Evolutionary conservation across 2,797 vertebrate species (phyloP).

Genomic region (Esox masquinongy): DNA sequence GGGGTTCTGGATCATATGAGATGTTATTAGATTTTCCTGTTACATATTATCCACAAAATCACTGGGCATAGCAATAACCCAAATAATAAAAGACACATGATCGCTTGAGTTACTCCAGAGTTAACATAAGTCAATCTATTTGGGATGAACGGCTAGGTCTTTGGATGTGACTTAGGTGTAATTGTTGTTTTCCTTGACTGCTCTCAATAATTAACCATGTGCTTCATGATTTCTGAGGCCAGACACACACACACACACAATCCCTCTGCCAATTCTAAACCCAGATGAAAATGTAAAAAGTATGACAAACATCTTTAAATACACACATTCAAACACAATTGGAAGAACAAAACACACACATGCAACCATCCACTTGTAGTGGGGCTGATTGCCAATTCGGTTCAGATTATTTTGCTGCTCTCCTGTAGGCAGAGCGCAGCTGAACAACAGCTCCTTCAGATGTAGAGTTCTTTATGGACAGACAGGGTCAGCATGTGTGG

Average conservation of each 20-base stretch:
- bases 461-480: background rate
- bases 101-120: background rate
- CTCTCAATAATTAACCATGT: conserved; percentile 13
- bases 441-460: conserved; percentile 7
- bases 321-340: conserved; percentile 13
- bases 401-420: conserved; percentile 9
- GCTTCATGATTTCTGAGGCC: conserved; percentile 11
- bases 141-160: background rate
- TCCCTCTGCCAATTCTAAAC: background rate
- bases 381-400: conserved; percentile 15
- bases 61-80: background rate
- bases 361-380: background rate
- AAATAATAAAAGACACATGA: background rate
- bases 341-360: background rate
- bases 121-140: background rate
- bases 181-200: conserved; percentile 17
- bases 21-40: background rate
- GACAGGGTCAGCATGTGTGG: conserved; percentile 13
- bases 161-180: conserved; percentile 4
- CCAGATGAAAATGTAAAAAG: background rate
- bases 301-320: background rate
- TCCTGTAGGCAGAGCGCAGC: conserved; percentile 3
- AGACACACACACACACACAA: conserved; percentile 16
- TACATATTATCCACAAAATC: background rate
- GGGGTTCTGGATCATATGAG: too few relatives aligned